A percentile compares a stretch with the other conserved stretches of the same genome.
phyloP scores from a whole-genome alignment of 2,888 invertebrate genomes.

The Exocentrus adspersus region DNA sequence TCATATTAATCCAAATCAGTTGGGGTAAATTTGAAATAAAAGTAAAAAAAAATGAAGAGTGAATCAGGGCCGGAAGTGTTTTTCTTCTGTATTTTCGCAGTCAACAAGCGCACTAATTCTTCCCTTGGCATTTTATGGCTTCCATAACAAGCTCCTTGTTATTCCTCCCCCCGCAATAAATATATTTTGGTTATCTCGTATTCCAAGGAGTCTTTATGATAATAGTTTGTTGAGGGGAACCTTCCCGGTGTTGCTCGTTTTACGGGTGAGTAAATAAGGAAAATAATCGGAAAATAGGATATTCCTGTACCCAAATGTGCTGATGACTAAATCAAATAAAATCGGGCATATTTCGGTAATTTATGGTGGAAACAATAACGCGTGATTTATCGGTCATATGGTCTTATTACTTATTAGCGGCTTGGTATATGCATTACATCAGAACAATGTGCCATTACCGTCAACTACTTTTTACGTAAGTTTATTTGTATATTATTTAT shows the following conservation, averaged over 20 bases:
- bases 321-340: constrained; percentile 19
- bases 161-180: neutral
- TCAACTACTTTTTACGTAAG: too few relatives aligned
- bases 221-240: constrained; percentile 1
- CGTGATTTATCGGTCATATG: constrained; percentile 13
- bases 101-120: neutral
- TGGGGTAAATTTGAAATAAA: too few relatives aligned
- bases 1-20: too few relatives aligned
- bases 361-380: constrained; percentile 15
- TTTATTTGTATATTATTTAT: too few relatives aligned
- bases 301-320: neutral
- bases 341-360: constrained; percentile 8
- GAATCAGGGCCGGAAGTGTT: too few relatives aligned
- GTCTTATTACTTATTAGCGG: constrained; percentile 8
- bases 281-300: constrained; percentile 9
- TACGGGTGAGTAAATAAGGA: constrained; percentile 10
- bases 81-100: neutral
- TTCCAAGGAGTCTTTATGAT: neutral
- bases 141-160: neutral
- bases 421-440: neutral
- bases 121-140: neutral
- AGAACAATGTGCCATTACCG: neutral
- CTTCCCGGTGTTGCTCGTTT: neutral
- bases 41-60: too few relatives aligned
- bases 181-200: neutral